phyloP scores from a whole-genome alignment of 2,797 vertebrate genomes.

The Threskiornis aethiopicus region DNA sequence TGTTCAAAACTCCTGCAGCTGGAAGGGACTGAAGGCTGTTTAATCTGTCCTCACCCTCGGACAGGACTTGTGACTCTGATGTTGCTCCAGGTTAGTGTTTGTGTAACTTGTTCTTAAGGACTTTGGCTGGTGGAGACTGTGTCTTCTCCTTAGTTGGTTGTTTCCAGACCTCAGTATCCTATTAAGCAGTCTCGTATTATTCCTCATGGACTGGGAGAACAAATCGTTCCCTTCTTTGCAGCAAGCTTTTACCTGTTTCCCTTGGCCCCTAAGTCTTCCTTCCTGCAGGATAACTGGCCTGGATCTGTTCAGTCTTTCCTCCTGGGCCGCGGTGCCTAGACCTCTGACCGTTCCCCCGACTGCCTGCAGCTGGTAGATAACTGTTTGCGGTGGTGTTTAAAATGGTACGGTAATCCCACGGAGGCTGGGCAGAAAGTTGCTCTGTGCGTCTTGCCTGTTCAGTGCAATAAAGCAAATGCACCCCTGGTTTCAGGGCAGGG shows the following conservation, averaged over 20 bases:
- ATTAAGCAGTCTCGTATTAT: not conserved
- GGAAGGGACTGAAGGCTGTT: not conserved
- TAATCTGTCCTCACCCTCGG: not conserved
- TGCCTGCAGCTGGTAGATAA: not conserved
- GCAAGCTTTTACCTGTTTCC: not conserved
- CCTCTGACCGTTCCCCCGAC: not conserved
- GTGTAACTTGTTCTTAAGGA: not conserved
- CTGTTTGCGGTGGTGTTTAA: not conserved
- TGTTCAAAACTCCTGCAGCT: not conserved
- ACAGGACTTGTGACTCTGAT: not conserved
- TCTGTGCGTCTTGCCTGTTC: not conserved
- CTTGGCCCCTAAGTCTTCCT: not conserved
- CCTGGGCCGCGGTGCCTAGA: not conserved
- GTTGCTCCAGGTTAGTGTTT: constrained; percentile 16
- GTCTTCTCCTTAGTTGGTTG: not conserved
- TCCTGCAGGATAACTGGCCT: not conserved
- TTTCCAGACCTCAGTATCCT: not conserved
- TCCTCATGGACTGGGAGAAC: not conserved
- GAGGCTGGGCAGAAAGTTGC: no score
- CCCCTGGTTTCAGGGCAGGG: not conserved
- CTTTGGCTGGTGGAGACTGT: not conserved
- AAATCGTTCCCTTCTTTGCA: not conserved
- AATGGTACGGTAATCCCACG: accelerated
- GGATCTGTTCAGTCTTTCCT: not conserved
- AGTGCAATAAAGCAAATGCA: not conserved